Conservation (phyloP, 1,140 invertebrate species). For the Drosophila ogumai region DNA sequence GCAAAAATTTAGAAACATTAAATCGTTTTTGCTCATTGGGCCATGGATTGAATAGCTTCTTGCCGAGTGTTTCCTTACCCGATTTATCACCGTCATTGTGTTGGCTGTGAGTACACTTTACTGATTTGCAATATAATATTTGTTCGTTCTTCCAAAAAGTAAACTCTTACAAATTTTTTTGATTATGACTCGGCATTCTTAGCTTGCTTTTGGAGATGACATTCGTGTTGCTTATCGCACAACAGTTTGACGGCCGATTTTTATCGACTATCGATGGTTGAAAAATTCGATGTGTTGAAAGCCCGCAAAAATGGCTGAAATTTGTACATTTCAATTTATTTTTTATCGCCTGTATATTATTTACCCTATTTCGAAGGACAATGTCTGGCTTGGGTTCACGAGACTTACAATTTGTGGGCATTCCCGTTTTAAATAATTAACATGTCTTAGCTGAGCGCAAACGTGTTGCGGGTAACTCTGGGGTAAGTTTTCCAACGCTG, state of each 20-base stretch:
- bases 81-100: constrained; percentile 76
- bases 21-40: not conserved
- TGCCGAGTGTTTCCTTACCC: constrained; percentile 43
- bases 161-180: constrained; percentile 16
- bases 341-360: no score
- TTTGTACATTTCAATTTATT: no score
- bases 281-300: no score
- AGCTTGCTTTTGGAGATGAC: constrained; percentile 1
- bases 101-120: not conserved
- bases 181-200: constrained; percentile 49
- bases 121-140: not conserved
- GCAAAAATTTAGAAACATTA: not conserved
- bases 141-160: not conserved
- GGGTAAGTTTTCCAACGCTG: constrained; percentile 9
- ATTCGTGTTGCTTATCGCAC: not conserved
- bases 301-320: no score
- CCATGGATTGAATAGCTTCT: not conserved
- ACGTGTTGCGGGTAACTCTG: constrained; percentile 12
- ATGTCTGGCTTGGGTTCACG: constrained; percentile 22
- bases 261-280: not conserved
- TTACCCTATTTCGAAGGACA: no score
- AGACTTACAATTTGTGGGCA: constrained; percentile 22
- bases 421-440: constrained; percentile 32
- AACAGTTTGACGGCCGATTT: not conserved
- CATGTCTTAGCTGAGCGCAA: not conserved